Base-by-base conservation (phyloP, 2,797 vertebrate genomes). In the Schizopygopsis malacanthus region DNA sequence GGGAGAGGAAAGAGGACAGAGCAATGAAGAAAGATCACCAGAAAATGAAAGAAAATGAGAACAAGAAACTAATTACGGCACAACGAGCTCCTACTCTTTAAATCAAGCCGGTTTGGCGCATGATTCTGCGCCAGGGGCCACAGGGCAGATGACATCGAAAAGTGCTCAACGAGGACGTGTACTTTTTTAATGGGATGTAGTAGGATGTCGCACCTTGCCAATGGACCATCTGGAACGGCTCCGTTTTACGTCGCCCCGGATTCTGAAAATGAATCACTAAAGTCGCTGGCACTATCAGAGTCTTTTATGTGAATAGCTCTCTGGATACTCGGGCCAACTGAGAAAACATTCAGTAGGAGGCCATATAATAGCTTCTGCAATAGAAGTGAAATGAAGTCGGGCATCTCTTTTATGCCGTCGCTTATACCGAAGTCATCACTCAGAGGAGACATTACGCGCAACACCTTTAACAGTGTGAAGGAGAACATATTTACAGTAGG, bases 201-300 rank as follows among this genome's bases (percentile, higher is more conserved):
- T 39, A 59, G 72, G 70, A 79, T 43, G 56, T 67, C 28, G 81
- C 79, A 56, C 71, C 79, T 82, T 7, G 0, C 79, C 45, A 69
- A 75, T 59, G 25, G 56, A 79, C 87, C 87, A 88, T 90, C 88
- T 88, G 86, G 86, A 82, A 65, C 12, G 25, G 43, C 79, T 83
- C 45, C 43, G 75, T 81, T 82, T 81, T 75, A 47, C 47, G 1
- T 65, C 28, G n/a, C 65, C 8, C 71, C 13, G 47, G 78, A 69
- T 81, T 81, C 67, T 81, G 54, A 65, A 83, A 61, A 86, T 61
- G 77, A 88, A 63, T 85, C 81, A 75, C 79, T 90, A 75, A 85
- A 69, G 79, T 81, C 79, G 82, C 81, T 88, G 83, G 75, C 83
- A 83, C 76, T 71, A 83, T 85, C 54, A 80, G 84, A 69, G 70